These are phyloP conservation scores for Melanotus villosus DNA, from an alignment of 2,888 invertebrate genomes.

Conservation along the genomic window DNA sequence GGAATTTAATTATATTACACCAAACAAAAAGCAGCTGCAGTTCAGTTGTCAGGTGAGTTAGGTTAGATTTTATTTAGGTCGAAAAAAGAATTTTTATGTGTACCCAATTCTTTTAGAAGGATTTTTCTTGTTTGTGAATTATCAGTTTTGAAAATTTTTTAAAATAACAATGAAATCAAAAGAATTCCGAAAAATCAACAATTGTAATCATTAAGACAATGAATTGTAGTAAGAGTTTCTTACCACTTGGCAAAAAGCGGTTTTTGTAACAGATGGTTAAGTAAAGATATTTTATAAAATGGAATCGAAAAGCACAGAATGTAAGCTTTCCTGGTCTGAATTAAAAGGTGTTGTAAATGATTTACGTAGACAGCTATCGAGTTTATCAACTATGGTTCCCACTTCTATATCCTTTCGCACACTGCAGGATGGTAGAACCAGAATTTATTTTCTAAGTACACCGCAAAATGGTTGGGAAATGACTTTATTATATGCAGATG, in stretches of 20 bases:
- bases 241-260: slow-evolving; percentile 13
- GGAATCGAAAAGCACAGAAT: slow-evolving; percentile 42
- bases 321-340: slow-evolving; percentile 80
- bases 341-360: slow-evolving; percentile 85
- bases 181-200: neutral
- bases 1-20: slow-evolving; percentile 18
- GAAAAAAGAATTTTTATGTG: slow-evolving; percentile 29
- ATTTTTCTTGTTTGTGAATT: neutral
- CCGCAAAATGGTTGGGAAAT: slow-evolving; percentile 93
- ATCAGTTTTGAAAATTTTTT: neutral
- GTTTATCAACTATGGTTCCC: slow-evolving; percentile 86
- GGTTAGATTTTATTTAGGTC: slow-evolving; percentile 45
- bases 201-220: slow-evolving; percentile 18
- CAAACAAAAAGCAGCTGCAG: slow-evolving; percentile 12
- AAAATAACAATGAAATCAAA: slow-evolving; percentile 18
- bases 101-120: neutral
- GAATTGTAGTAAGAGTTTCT: slow-evolving; percentile 4
- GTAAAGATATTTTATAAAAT: slow-evolving; percentile 28
- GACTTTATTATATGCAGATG: slow-evolving; percentile 88
- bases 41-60: slow-evolving; percentile 43
- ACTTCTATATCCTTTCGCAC: slow-evolving; percentile 86
- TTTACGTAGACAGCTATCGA: slow-evolving; percentile 83
- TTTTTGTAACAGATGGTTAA: slow-evolving; percentile 35
- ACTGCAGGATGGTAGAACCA: slow-evolving; percentile 82
- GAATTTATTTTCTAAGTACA: slow-evolving; percentile 92